These are phyloP conservation scores for Phortica variegata DNA, from an alignment of 1,140 invertebrate species.

Conservation along the genomic window DNA sequence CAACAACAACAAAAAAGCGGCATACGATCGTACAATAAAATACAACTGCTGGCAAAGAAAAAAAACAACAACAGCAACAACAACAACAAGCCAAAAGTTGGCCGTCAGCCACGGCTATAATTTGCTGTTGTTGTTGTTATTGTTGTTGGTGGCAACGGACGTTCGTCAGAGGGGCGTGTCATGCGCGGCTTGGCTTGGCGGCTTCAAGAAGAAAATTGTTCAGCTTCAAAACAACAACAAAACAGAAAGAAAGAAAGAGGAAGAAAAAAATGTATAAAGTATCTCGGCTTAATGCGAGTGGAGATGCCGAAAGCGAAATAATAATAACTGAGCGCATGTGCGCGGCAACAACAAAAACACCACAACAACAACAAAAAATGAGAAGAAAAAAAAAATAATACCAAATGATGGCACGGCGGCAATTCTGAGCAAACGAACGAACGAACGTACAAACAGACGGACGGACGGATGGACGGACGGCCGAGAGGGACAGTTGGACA, in stretches of 20 bases:
- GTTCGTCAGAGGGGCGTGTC: conserved; percentile 1
- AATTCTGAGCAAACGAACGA: too few relatives aligned
- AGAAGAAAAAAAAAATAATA: too few relatives aligned
- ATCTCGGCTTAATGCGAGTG: too few relatives aligned
- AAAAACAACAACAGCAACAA: conserved; percentile 21
- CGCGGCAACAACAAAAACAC: conserved; percentile 22
- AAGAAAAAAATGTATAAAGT: too few relatives aligned
- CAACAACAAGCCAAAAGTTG: conserved; percentile 14
- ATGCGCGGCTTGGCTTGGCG: background rate
- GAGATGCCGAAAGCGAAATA: conserved; percentile 51
- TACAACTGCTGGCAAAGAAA: background rate
- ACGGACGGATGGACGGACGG: too few relatives aligned
- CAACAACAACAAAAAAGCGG: conserved; percentile 17
- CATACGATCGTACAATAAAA: background rate
- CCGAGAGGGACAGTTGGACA: too few relatives aligned
- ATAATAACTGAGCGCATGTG: conserved; percentile 41
- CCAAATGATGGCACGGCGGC: background rate
- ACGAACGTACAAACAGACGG: too few relatives aligned
- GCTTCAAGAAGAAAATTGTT: too few relatives aligned
- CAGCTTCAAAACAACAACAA: too few relatives aligned
- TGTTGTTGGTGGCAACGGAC: conserved; percentile 26
- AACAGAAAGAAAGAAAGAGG: too few relatives aligned
- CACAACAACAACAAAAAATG: too few relatives aligned
- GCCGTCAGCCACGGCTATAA: conserved; percentile 19
- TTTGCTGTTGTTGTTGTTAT: conserved; percentile 1